phyloP scores from a whole-genome alignment of 1,140 invertebrate species.

The Tetranychus urticae region DNA sequence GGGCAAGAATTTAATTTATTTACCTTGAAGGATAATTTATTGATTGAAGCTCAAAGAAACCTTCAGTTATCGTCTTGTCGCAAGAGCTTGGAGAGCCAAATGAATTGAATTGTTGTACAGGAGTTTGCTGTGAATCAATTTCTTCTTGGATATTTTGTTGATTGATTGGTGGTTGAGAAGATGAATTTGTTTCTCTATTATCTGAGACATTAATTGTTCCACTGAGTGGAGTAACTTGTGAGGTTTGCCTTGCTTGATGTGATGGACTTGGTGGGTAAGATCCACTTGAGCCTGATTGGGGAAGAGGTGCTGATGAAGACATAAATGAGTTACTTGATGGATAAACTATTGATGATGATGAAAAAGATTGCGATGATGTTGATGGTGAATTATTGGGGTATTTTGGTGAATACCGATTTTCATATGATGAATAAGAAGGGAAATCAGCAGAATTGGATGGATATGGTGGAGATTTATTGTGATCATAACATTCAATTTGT shows the following conservation, averaged over 20 bases:
- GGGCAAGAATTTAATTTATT: not conserved
- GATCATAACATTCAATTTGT: slow-evolving; percentile 12
- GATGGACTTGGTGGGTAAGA: not conserved
- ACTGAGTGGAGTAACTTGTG: not conserved
- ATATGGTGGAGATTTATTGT: not conserved
- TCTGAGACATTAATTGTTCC: too few species aligned
- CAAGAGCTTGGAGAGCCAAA: not conserved
- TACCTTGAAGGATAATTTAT: not conserved
- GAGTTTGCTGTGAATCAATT: not conserved
- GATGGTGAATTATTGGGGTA: not conserved
- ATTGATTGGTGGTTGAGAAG: not conserved
- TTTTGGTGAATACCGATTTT: not conserved
- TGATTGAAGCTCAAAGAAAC: not conserved
- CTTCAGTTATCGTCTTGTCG: not conserved
- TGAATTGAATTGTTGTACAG: not conserved
- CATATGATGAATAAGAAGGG: not conserved
- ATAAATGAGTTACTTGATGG: not conserved
- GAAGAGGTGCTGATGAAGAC: not conserved
- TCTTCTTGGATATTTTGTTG: not conserved
- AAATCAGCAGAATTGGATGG: not conserved
- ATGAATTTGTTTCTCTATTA: too few species aligned
- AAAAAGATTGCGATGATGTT: not conserved
- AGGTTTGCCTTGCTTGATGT: too few species aligned
- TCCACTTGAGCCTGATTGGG: not conserved
- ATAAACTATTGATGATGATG: not conserved